Evolutionary conservation across 2,797 vertebrate genomes (phyloP).

Genomic region (Sphenopsis melanotis): DNA sequence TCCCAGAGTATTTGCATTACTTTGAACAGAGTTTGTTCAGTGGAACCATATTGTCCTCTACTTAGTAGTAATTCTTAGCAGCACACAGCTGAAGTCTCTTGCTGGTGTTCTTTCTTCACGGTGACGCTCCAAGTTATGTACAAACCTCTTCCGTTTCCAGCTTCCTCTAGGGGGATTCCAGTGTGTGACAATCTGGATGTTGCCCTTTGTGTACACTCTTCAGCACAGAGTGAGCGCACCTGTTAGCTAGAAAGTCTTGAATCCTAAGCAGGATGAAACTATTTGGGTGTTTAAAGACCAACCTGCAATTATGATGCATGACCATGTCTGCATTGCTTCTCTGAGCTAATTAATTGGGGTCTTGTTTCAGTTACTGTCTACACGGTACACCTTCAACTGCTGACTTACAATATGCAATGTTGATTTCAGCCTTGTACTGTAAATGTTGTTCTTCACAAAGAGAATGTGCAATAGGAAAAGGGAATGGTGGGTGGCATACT

Average conservation of each 20-base stretch:
- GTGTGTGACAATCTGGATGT: not conserved
- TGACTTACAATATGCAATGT: conserved; percentile 63
- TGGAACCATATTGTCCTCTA: not conserved
- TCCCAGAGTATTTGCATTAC: not conserved
- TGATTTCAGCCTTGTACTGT: conserved; percentile 64
- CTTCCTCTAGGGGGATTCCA: conserved; percentile 39
- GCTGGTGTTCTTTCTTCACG: not conserved
- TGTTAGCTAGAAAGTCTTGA: conserved; percentile 27
- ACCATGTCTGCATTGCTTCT: not conserved
- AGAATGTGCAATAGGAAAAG: conserved; percentile 59
- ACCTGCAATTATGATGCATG: not conserved
- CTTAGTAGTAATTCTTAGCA: conserved; percentile 15
- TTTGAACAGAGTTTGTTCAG: conserved; percentile 7
- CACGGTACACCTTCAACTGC: conserved; percentile 56
- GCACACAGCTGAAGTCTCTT: conserved; percentile 4
- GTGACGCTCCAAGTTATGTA: not conserved
- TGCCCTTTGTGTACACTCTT: not conserved
- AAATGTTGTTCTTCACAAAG: conserved; percentile 55
- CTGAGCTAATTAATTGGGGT: conserved; percentile 18
- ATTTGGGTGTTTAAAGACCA: conserved; percentile 11
- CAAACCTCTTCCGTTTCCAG: not conserved
- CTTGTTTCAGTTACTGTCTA: conserved; percentile 64
- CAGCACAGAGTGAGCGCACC: not conserved
- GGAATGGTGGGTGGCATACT: not conserved
- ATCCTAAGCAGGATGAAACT: conserved; percentile 31